phyloP scores from a whole-genome alignment of 2,888 invertebrate genomes.

The Mycogona germanica region DNA sequence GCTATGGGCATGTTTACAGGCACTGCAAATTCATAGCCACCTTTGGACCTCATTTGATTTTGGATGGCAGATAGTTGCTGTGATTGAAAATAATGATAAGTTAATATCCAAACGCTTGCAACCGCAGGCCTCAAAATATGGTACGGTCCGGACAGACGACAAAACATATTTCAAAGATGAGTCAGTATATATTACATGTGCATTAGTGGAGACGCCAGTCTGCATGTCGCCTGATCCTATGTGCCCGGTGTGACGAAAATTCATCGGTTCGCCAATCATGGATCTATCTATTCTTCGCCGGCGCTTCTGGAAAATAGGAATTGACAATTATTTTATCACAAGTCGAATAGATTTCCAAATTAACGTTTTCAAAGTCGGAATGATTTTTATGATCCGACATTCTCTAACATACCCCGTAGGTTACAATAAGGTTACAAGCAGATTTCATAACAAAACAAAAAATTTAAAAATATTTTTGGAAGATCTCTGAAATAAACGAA shows the following conservation, averaged over 20 bases:
- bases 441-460: too few species aligned
- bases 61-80: slow-evolving; percentile 78
- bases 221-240: slow-evolving; percentile 83
- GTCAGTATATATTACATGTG: slow-evolving; percentile 9
- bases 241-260: slow-evolving; percentile 89
- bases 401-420: too few species aligned
- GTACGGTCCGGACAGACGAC: background rate
- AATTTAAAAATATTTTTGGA: too few species aligned
- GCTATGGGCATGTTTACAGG: slow-evolving; percentile 24
- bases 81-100: too few species aligned
- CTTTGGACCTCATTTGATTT: slow-evolving; percentile 92
- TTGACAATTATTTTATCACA: too few species aligned
- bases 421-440: too few species aligned
- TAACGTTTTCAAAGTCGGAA: too few species aligned
- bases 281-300: slow-evolving; percentile 50
- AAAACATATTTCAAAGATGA: background rate
- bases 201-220: slow-evolving; percentile 50
- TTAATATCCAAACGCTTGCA: too few species aligned
- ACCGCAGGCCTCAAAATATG: background rate
- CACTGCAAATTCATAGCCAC: slow-evolving; percentile 67
- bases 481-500: too few species aligned
- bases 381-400: too few species aligned
- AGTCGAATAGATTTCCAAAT: too few species aligned
- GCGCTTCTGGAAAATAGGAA: slow-evolving; percentile 24
- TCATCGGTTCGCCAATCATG: slow-evolving; percentile 91